Conservation (phyloP, 2,797 vertebrate genomes). For the Threskiornis aethiopicus region DNA sequence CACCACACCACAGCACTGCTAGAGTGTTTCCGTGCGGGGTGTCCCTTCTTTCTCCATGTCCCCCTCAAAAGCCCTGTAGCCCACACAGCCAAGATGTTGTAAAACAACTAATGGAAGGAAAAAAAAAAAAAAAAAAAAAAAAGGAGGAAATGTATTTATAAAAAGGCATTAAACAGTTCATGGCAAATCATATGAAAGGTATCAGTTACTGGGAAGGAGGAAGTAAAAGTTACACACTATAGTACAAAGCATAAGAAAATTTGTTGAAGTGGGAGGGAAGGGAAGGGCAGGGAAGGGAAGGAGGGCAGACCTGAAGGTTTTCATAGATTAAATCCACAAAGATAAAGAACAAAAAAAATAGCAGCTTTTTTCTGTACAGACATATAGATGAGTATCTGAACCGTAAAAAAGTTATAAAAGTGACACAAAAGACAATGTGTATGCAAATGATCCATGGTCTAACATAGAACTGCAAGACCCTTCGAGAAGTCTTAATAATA, state of each 20-base stretch:
- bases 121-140: constrained; percentile 40
- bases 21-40: not conserved
- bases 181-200: constrained; percentile 81
- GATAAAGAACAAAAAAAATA: constrained; percentile 95
- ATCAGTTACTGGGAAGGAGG: constrained; percentile 75
- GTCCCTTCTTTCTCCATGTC: not conserved
- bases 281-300: constrained; percentile 83
- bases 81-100: constrained; percentile 67
- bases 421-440: constrained; percentile 92
- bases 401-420: constrained; percentile 98
- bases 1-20: not conserved
- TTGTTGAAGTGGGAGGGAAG: constrained; percentile 77
- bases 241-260: constrained; percentile 86
- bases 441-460: constrained; percentile 89
- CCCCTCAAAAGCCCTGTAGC: constrained; percentile 55
- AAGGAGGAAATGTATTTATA: constrained; percentile 77
- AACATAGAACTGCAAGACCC: constrained; percentile 94
- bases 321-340: constrained; percentile 95
- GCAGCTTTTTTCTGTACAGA: constrained; percentile 99
- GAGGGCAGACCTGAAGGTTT: constrained; percentile 94
- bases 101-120: constrained; percentile 42
- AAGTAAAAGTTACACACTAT: constrained; percentile 76
- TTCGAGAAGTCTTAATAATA: constrained; percentile 78
- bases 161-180: constrained; percentile 89
- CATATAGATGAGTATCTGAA: constrained; percentile 96